Evolutionary conservation across 2,797 vertebrate genomes (phyloP).

Genomic region (Apogon hyalosoma): DNA sequence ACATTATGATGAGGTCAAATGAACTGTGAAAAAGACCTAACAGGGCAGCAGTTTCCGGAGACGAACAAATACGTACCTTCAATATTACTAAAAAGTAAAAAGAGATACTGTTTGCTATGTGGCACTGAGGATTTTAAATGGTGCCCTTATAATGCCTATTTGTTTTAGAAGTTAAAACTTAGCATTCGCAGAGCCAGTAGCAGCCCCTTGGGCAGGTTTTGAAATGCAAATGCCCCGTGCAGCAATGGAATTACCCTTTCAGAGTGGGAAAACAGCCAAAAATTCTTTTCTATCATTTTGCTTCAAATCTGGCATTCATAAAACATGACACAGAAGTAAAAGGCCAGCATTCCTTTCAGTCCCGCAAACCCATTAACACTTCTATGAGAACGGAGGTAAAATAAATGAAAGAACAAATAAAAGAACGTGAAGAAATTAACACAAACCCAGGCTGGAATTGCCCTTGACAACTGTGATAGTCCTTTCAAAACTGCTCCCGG

Average conservation of each 20-base stretch:
- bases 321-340: slow-evolving; percentile 44
- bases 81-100: slow-evolving; percentile 26
- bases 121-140: slow-evolving; percentile 30
- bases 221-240: slow-evolving; percentile 65
- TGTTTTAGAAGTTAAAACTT: slow-evolving; percentile 54
- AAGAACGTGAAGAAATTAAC: slow-evolving; percentile 49
- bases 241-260: slow-evolving; percentile 48
- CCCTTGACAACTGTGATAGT: slow-evolving; percentile 95
- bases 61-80: slow-evolving; percentile 7
- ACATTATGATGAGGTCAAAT: slow-evolving; percentile 10
- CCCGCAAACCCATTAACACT: slow-evolving; percentile 57
- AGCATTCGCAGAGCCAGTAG: slow-evolving; percentile 36
- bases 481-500: slow-evolving; percentile 88
- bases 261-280: slow-evolving; percentile 38
- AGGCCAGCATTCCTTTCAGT: slow-evolving; percentile 54
- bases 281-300: slow-evolving; percentile 50
- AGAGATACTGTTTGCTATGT: slow-evolving; percentile 17
- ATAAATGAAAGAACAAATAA: slow-evolving; percentile 39
- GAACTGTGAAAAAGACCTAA: slow-evolving; percentile 21
- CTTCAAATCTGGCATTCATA: slow-evolving; percentile 53
- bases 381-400: slow-evolving; percentile 30
- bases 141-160: slow-evolving; percentile 43
- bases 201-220: slow-evolving; percentile 54
- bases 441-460: slow-evolving; percentile 95
- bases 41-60: not conserved